Conservation (phyloP, 2,888 invertebrate species). For the Epinotia nisella region DNA sequence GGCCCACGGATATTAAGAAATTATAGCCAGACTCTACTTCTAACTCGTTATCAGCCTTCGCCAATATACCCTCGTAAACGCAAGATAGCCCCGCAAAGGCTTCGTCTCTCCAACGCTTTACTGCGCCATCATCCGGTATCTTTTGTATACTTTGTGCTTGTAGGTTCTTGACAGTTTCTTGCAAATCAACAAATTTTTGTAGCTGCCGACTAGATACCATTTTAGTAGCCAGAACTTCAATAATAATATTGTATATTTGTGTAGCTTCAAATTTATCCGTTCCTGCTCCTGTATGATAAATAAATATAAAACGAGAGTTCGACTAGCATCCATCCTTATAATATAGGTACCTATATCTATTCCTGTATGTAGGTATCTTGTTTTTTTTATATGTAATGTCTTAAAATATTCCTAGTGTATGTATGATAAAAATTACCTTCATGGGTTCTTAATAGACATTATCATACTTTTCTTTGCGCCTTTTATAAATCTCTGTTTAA, state of each 20-base stretch:
- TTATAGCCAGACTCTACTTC: conserved; percentile 58
- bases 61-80: conserved; percentile 59
- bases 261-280: conserved; percentile 61
- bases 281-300: conserved; percentile 14
- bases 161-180: conserved; percentile 50
- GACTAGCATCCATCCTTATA: no score
- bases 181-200: conserved; percentile 54
- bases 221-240: conserved; percentile 58
- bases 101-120: conserved; percentile 59
- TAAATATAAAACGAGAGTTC: neutral
- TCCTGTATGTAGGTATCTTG: no score
- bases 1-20: conserved; percentile 59
- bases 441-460: no score
- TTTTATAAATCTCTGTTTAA: no score
- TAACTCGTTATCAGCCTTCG: conserved; percentile 46
- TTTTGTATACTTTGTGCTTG: conserved; percentile 31
- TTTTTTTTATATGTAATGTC: no score
- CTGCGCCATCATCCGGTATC: conserved; percentile 46
- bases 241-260: conserved; percentile 56
- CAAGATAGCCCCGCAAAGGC: conserved; percentile 56
- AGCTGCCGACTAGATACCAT: conserved; percentile 49
- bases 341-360: no score
- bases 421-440: no score
- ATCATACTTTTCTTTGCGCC: no score
- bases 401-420: no score